Base-by-base conservation (phyloP, 2,888 invertebrate genomes). In the Andrena fulva region DNA sequence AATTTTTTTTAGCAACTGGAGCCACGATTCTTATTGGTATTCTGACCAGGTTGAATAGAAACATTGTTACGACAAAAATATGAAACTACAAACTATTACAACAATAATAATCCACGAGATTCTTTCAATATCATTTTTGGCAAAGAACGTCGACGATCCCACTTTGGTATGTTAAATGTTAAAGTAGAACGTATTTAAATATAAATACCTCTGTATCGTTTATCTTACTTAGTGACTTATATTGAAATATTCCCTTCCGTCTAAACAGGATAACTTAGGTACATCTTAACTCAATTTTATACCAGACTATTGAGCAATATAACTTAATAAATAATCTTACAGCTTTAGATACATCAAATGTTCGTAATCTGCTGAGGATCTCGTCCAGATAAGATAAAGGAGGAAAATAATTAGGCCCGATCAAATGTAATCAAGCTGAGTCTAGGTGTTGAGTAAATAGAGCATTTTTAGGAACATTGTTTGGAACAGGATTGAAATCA, bases 331-430 rank as follows among this genome's bases (percentile, higher is more conserved):
- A 12, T 42, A 71, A 77, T 68, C 64, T 48, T 3, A 42, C 2
- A 35, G 75, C 52, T 75, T 82, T 70, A 76, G 50, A 76, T 68
- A 69, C 64, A 60, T 63, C 50, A 31, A 42, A 66, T 33, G 31
- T 68, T 59, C 33, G 48, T 42, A 42, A 71, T 80, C 69, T 63
- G 16, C 24, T 0, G 56, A 70, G 69, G 72, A 80, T 82, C 72
- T 82, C n/a, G 50, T 50, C 27, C 27, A 16, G 82, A 83, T 83
- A 77, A 83, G 82, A 77, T 67, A 82, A 70, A 29, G 4, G 48
- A 1, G 66, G 35, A 69, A 78, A 72, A 68, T 64, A 72, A 81
- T 77, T 69, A 50, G 35, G 29, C 29, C 31, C 31, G 2, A 67
- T 63, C 50, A 72, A 54, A 60, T 50, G 56, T 35, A 64, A 67